Percentiles rank a stretch among this genome's conserved stretches.
Conservation (phyloP, 2,888 invertebrate genomes). For the Loripinus fragilis region DNA sequence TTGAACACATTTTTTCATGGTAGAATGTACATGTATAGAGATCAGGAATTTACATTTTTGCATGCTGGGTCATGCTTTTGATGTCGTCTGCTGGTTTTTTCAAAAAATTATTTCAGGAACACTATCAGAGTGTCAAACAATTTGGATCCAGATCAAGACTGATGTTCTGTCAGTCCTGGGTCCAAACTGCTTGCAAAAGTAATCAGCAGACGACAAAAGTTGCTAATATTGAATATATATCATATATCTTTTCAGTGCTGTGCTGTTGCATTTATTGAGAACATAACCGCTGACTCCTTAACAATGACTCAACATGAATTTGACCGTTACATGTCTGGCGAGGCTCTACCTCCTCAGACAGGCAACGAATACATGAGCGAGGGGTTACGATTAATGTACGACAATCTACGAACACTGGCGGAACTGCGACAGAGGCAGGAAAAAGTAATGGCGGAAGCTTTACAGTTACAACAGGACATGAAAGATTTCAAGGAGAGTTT, state of each 20-base stretch:
- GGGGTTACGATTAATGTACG: slow-evolving; percentile 92
- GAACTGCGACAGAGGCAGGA: slow-evolving; percentile 88
- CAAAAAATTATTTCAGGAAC: too few relatives aligned
- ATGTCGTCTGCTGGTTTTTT: too few relatives aligned
- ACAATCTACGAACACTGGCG: slow-evolving; percentile 89
- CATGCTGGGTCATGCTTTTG: too few relatives aligned
- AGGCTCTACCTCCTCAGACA: slow-evolving; percentile 92
- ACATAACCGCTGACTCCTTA: slow-evolving; percentile 95
- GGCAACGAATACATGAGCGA: slow-evolving; percentile 87
- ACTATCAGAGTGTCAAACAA: too few relatives aligned
- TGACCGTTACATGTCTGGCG: slow-evolving; percentile 96
- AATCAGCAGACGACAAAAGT: too few relatives aligned
- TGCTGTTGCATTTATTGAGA: slow-evolving; percentile 98
- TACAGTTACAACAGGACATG: slow-evolving; percentile 88
- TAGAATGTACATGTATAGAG: too few relatives aligned
- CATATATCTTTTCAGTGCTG: slow-evolving; percentile 97
- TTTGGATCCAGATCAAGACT: too few relatives aligned
- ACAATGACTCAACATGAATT: slow-evolving; percentile 96
- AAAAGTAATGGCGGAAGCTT: slow-evolving; percentile 87
- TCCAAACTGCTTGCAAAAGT: too few relatives aligned
- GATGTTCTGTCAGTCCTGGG: too few relatives aligned
- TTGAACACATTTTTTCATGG: too few relatives aligned
- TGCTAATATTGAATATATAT: too few relatives aligned
- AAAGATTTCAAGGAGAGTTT: slow-evolving; percentile 91
- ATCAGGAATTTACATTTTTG: too few relatives aligned